phyloP scores from a whole-genome alignment of 2,888 invertebrate species.

The Schizaphis graminum region DNA sequence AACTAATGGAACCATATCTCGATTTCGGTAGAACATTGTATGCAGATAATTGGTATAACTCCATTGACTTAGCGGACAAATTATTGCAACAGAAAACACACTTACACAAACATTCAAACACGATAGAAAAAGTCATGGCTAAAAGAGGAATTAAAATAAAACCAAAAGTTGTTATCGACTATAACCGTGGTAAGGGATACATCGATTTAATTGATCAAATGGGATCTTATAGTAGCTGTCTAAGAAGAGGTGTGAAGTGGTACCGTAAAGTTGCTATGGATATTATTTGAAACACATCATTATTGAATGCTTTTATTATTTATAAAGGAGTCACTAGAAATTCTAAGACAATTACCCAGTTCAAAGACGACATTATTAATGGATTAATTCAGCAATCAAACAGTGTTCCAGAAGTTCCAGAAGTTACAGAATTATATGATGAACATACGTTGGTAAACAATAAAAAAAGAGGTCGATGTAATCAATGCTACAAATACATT shows the following conservation, averaged over 20 bases:
- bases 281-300: constrained; percentile 28
- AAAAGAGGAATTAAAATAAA: constrained; percentile 17
- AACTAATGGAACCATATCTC: not conserved
- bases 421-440: not conserved
- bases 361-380: not conserved
- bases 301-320: constrained; percentile 32
- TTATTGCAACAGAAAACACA: constrained; percentile 17
- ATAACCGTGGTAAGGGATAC: not conserved
- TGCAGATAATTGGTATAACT: constrained; percentile 14
- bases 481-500: constrained; percentile 25
- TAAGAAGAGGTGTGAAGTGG: constrained; percentile 29
- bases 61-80: not conserved
- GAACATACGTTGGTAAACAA: constrained; percentile 20
- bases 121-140: not conserved
- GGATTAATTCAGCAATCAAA: constrained; percentile 40
- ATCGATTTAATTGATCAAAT: not conserved
- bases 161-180: constrained; percentile 15
- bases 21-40: not conserved
- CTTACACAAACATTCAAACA: constrained; percentile 14
- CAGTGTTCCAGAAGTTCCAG: constrained; percentile 24
- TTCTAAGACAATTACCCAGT: constrained; percentile 30
- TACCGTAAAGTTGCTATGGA: constrained; percentile 26
- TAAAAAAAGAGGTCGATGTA: constrained; percentile 34
- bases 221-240: constrained; percentile 30
- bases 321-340: constrained; percentile 10